Conservation (phyloP, 2,888 invertebrate genomes). For the Tetragnatha montana region DNA sequence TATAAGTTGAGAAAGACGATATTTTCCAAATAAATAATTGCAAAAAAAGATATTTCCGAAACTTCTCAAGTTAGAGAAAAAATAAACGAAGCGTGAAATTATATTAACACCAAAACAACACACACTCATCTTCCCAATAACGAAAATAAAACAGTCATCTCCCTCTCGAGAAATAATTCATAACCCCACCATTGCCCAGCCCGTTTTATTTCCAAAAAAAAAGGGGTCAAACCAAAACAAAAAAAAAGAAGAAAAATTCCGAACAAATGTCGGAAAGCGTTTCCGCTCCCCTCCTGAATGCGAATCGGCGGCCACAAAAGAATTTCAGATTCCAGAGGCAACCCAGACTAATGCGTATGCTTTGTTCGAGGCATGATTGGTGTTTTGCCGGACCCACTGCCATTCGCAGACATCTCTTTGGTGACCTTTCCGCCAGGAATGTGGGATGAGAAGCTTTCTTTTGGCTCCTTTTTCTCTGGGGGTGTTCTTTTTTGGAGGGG, state of each 20-base stretch:
- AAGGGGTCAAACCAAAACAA: background rate
- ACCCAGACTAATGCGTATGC: conserved; percentile 53
- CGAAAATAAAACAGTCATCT: background rate
- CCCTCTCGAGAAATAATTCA: conserved; percentile 25
- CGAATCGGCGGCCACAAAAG: conserved; percentile 34
- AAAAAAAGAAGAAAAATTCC: conserved; percentile 2
- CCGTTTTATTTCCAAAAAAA: background rate
- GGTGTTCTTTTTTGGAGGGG: too few species aligned
- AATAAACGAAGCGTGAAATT: too few species aligned
- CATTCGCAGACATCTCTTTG: conserved; percentile 26
- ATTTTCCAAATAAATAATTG: too few species aligned
- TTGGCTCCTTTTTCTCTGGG: background rate
- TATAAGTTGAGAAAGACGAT: too few species aligned
- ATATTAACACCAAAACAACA: too few species aligned
- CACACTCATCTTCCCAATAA: background rate
- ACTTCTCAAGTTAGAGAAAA: too few species aligned
- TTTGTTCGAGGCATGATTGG: conserved; percentile 57
- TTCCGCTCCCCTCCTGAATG: conserved; percentile 44
- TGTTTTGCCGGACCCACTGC: conserved; percentile 43
- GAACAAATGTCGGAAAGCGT: conserved; percentile 56
- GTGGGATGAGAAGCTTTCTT: conserved; percentile 5
- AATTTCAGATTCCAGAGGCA: conserved; percentile 54
- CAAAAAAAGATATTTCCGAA: too few species aligned
- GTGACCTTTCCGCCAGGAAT: conserved; percentile 20
- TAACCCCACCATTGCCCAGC: background rate